These are phyloP conservation scores for Mustela lutreola DNA, from an alignment of 2,113 vertebrate species.

Conservation along the genomic window DNA sequence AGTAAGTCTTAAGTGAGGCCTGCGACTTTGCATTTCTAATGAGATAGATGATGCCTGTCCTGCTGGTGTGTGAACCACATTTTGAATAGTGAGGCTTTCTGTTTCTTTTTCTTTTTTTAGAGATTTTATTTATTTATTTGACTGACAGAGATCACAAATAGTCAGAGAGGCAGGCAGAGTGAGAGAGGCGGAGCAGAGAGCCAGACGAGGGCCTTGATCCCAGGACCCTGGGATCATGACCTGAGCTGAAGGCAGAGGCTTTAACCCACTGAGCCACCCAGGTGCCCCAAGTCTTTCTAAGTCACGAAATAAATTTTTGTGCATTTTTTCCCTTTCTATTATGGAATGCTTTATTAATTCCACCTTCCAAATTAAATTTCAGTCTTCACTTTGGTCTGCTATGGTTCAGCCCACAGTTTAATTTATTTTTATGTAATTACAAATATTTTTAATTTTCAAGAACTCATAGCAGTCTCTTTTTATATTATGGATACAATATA, in stretches of 20 bases:
- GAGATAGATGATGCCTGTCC: neutral
- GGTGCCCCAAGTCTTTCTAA: neutral
- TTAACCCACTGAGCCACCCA: no score
- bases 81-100: neutral
- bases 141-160: no score
- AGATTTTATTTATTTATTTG: no score
- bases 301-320: neutral
- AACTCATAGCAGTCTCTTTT: neutral
- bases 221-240: no score
- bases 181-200: no score
- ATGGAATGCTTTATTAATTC: neutral
- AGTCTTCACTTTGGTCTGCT: neutral
- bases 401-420: neutral
- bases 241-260: no score
- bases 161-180: no score
- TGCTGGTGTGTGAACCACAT: neutral
- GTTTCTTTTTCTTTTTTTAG: neutral
- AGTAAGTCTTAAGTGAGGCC: neutral
- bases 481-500: neutral
- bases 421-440: neutral
- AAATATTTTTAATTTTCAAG: conserved; percentile 15
- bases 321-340: neutral
- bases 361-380: neutral
- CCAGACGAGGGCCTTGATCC: no score
- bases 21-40: neutral